Evolutionary conservation across 2,888 invertebrate genomes (phyloP).

Genomic region (Oligia latruncula): DNA sequence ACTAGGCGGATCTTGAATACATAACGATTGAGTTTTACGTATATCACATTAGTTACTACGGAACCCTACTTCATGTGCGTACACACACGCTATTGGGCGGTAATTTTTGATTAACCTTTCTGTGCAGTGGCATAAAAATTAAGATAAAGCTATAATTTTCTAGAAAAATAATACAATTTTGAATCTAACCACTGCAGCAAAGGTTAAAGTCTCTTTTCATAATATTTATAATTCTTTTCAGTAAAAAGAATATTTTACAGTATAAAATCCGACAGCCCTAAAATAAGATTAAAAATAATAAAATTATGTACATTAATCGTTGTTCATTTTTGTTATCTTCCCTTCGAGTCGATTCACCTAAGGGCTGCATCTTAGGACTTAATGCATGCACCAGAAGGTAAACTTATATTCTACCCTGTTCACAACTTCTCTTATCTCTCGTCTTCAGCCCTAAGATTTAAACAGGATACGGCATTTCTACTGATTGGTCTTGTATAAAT

Average conservation of each 20-base stretch:
- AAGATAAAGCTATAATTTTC: slow-evolving; percentile 48
- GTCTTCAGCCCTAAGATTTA: slow-evolving; percentile 16
- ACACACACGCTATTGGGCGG: slow-evolving; percentile 40
- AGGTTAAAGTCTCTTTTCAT: slow-evolving; percentile 57
- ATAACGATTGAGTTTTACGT: slow-evolving; percentile 22
- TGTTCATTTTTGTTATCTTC: slow-evolving; percentile 38
- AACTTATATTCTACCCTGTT: background rate
- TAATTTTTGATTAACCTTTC: slow-evolving; percentile 53
- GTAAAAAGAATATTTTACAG: slow-evolving; percentile 32
- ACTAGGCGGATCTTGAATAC: slow-evolving; percentile 41
- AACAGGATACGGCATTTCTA: slow-evolving; percentile 10
- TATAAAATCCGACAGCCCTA: slow-evolving; percentile 44
- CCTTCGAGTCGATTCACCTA: background rate
- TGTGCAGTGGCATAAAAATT: slow-evolving; percentile 47
- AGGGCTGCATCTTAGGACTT: slow-evolving; percentile 7
- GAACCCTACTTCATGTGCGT: slow-evolving; percentile 26
- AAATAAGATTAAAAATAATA: slow-evolving; percentile 24
- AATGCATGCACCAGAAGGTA: slow-evolving; percentile 3
- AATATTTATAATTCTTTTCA: slow-evolving; percentile 27
- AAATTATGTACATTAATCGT: slow-evolving; percentile 47
- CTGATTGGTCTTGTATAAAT: background rate
- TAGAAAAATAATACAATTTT: slow-evolving; percentile 41
- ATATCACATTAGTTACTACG: slow-evolving; percentile 40
- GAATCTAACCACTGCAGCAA: slow-evolving; percentile 55
- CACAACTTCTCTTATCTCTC: background rate